phyloP scores from a whole-genome alignment of 2,797 vertebrate species.

The Euthynnus affinis region DNA sequence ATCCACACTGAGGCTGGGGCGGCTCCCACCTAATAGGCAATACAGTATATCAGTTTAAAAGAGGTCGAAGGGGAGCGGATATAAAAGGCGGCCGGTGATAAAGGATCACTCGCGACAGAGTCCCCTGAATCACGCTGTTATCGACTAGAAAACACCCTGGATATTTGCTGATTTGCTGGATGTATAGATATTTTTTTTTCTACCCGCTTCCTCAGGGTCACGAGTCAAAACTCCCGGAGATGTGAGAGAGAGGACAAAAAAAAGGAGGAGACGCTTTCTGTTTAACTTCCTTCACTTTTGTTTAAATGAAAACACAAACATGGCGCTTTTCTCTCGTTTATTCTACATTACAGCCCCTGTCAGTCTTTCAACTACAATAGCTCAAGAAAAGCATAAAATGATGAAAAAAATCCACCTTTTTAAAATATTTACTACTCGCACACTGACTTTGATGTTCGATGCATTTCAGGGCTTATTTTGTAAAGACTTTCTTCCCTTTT shows the following conservation, averaged over 20 bases:
- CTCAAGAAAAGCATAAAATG: background rate
- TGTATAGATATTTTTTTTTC: constrained; percentile 44
- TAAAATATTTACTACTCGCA: fast-evolving
- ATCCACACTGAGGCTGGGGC: constrained; percentile 48
- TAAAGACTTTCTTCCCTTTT: background rate
- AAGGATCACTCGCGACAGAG: constrained; percentile 56
- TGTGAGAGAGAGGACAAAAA: constrained; percentile 17
- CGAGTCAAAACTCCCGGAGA: constrained; percentile 23
- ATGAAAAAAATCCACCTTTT: background rate
- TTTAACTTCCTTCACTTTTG: background rate
- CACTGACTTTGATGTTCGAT: background rate
- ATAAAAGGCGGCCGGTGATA: constrained; percentile 52
- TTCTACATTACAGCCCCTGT: background rate
- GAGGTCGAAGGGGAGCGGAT: constrained; percentile 42
- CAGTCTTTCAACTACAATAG: background rate
- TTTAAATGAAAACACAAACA: background rate
- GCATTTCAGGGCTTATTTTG: background rate
- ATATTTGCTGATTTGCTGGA: constrained; percentile 46
- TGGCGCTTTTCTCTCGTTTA: background rate
- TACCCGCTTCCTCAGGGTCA: constrained; percentile 33
- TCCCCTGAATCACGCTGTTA: constrained; percentile 46
- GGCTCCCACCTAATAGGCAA: constrained; percentile 61
- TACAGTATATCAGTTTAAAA: constrained; percentile 69
- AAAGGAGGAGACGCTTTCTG: background rate
- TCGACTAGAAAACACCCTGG: constrained; percentile 34